A percentile compares a stretch with the other conserved stretches of the same genome.
Evolutionary conservation across 2,113 vertebrate species (phyloP).

Genomic region (Argyrosomus japonicus): DNA sequence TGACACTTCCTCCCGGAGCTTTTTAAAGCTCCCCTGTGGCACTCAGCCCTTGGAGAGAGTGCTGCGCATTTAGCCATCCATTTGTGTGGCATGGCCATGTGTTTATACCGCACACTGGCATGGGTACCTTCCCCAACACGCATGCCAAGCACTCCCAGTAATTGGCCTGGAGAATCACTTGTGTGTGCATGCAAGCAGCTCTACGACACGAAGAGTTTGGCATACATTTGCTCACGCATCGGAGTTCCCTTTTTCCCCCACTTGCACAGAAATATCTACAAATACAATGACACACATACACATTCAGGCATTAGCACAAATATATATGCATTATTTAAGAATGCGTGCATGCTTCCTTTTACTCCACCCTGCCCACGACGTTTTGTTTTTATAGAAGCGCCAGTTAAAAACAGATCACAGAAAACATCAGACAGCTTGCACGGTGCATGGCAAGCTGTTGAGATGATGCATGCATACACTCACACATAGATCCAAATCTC

Average conservation of each 20-base stretch:
- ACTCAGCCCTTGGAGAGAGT: constrained; percentile 14
- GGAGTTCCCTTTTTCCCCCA: constrained; percentile 5
- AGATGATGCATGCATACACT: not conserved
- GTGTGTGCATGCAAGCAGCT: constrained; percentile 50
- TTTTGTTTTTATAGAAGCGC: constrained; percentile 14
- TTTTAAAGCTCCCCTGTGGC: constrained; percentile 47
- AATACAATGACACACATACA: constrained; percentile 3
- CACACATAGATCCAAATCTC: constrained; percentile 14
- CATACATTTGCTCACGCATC: constrained; percentile 31
- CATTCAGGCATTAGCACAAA: not conserved
- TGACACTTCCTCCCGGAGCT: constrained; percentile 35
- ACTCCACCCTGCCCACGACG: not conserved
- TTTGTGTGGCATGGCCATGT: constrained; percentile 28
- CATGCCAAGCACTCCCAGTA: constrained; percentile 37
- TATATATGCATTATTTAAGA: constrained; percentile 6
- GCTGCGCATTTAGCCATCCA: constrained; percentile 33
- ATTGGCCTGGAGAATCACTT: constrained; percentile 52
- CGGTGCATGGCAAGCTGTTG: not conserved
- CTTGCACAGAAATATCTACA: constrained; percentile 18
- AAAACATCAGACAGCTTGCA: not conserved
- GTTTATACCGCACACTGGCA: constrained; percentile 51
- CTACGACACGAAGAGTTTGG: constrained; percentile 32
- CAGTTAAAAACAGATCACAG: constrained; percentile 19
- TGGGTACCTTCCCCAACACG: constrained; percentile 17
- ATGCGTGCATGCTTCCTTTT: not conserved